A percentile compares a stretch with the other conserved stretches of the same genome.
phyloP scores from a whole-genome alignment of 2,113 vertebrate genomes.

The Synchiropus splendidus region DNA sequence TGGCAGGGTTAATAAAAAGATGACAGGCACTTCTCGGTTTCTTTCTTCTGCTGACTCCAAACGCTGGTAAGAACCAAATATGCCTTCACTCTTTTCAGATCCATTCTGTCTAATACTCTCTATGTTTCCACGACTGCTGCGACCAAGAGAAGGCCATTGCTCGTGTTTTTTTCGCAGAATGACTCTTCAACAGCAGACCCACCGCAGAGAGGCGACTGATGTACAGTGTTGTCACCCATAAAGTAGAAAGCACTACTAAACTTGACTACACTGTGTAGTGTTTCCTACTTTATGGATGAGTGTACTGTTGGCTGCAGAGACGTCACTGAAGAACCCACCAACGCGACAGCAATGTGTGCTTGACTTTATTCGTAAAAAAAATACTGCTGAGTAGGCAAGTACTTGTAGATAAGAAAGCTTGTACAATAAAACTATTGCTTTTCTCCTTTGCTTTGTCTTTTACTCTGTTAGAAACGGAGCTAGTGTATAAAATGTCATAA shows the following conservation, averaged over 20 bases:
- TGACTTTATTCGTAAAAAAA: not conserved
- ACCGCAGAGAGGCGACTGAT: constrained; percentile 42
- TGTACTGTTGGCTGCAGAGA: constrained; percentile 92
- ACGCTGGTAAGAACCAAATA: constrained; percentile 45
- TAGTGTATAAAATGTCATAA: not conserved
- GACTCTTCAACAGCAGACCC: no score
- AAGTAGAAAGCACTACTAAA: constrained; percentile 99
- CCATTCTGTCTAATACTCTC: no score
- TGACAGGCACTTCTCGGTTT: constrained; percentile 54
- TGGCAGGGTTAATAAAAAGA: constrained; percentile 61
- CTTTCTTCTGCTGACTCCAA: constrained; percentile 46
- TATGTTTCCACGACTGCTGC: constrained; percentile 1
- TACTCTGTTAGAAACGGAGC: no score
- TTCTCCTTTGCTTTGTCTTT: not conserved
- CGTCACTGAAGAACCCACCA: constrained; percentile 22
- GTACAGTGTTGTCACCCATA: constrained; percentile 99
- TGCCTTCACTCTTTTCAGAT: not conserved
- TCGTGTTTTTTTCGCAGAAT: no score
- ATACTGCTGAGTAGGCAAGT: not conserved
- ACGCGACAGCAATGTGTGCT: not conserved
- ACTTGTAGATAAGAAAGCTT: not conserved
- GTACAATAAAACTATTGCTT: not conserved
- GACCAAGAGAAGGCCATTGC: no score
- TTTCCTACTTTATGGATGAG: constrained; percentile 99
- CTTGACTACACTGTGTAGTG: constrained; percentile 95